Evolutionary conservation across 2,113 vertebrate genomes (phyloP).

Genomic region (Protobothrops flavoviridis): DNA sequence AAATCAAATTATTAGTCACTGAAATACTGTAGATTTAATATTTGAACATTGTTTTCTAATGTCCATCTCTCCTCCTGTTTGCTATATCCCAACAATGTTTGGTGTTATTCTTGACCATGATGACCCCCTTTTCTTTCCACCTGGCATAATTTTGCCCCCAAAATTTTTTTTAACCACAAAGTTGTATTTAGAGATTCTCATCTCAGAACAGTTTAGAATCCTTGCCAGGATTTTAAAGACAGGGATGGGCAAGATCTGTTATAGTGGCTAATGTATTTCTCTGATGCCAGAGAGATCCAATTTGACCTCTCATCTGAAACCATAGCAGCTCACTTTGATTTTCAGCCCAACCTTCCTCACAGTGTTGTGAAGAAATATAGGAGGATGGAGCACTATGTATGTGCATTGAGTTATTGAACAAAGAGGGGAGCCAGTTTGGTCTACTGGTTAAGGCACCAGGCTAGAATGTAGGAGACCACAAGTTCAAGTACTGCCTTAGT

Average conservation of each 20-base stretch:
- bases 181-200: neutral
- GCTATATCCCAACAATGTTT: neutral
- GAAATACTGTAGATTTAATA: neutral
- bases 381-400: neutral
- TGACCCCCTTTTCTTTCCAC: neutral
- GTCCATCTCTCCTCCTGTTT: neutral
- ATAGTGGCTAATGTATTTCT: neutral
- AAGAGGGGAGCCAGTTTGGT: neutral
- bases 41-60: neutral
- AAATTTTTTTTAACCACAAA: neutral
- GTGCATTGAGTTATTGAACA: neutral
- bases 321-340: neutral
- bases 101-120: neutral
- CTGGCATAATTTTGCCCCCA: neutral
- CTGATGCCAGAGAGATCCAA: neutral
- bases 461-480: neutral
- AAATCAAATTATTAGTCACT: neutral
- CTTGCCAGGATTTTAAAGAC: neutral
- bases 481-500: neutral
- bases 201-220: neutral
- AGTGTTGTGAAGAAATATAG: neutral
- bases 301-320: neutral
- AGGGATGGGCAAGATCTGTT: neutral
- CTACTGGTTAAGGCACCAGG: neutral
- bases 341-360: neutral